phyloP scores from a whole-genome alignment of 2,113 vertebrate species.

The Cacatua alba region DNA sequence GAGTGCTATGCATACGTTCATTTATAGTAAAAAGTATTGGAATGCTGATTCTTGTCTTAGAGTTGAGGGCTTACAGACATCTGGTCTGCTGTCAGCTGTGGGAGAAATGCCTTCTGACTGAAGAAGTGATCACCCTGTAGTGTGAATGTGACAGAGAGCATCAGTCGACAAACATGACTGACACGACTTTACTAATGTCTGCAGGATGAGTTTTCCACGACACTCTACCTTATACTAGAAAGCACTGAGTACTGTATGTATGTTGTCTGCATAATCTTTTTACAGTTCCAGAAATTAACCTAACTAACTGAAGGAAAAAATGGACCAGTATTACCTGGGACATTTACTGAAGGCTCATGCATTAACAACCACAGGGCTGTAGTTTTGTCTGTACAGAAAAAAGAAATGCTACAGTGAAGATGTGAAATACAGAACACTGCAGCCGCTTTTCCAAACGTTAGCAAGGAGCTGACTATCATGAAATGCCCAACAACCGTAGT shows the following conservation, averaged over 20 bases:
- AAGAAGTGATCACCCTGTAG: background rate
- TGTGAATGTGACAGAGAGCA: background rate
- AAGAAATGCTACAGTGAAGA: background rate
- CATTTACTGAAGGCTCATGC: accelerated
- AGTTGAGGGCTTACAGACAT: background rate
- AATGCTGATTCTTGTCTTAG: background rate
- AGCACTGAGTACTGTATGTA: background rate
- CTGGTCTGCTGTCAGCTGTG: background rate
- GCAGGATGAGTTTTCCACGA: background rate
- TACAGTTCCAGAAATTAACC: background rate
- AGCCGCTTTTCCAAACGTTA: background rate
- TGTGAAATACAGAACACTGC: background rate
- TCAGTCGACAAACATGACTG: background rate
- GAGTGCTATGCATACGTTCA: accelerated
- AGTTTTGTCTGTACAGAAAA: background rate
- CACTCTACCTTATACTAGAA: background rate
- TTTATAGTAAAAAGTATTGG: background rate
- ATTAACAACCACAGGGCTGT: background rate
- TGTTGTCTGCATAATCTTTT: background rate
- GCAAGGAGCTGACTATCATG: background rate
- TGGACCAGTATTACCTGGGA: background rate
- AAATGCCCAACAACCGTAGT: background rate
- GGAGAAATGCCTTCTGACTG: background rate
- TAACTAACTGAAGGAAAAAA: background rate
- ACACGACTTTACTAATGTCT: background rate